Evolutionary conservation across 2,797 vertebrate genomes (phyloP).

Genomic region (Phyllotis vaccarum): DNA sequence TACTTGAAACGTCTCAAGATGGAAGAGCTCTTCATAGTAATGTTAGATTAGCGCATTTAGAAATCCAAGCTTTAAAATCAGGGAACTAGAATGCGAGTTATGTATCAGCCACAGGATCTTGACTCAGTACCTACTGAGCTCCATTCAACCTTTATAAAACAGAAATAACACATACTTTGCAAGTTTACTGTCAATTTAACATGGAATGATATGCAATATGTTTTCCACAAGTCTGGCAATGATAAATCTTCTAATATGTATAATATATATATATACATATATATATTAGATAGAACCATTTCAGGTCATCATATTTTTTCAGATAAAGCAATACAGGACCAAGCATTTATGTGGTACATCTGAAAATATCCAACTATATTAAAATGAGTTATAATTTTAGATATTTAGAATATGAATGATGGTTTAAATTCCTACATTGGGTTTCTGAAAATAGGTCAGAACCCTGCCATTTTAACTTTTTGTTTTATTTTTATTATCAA

Average conservation of each 20-base stretch:
- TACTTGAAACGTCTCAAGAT: not conserved
- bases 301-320: not conserved
- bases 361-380: conserved; percentile 24
- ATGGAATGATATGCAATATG: not conserved
- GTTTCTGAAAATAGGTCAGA: conserved; percentile 41
- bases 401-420: not conserved
- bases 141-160: not conserved
- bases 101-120: not conserved
- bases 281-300: not conserved
- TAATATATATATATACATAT: not conserved
- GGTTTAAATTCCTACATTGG: not conserved
- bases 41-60: not conserved
- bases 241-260: not conserved
- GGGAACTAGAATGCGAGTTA: not conserved
- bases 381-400: not conserved
- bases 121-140: not conserved
- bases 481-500: conserved; percentile 23
- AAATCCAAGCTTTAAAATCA: not conserved
- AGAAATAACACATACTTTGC: not conserved
- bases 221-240: not conserved
- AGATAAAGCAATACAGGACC: not conserved
- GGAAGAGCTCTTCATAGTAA: not conserved
- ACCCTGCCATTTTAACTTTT: not conserved
- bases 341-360: not conserved
- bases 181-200: not conserved